Conservation (phyloP, 2,888 invertebrate species). For the Cryptops parisi region DNA sequence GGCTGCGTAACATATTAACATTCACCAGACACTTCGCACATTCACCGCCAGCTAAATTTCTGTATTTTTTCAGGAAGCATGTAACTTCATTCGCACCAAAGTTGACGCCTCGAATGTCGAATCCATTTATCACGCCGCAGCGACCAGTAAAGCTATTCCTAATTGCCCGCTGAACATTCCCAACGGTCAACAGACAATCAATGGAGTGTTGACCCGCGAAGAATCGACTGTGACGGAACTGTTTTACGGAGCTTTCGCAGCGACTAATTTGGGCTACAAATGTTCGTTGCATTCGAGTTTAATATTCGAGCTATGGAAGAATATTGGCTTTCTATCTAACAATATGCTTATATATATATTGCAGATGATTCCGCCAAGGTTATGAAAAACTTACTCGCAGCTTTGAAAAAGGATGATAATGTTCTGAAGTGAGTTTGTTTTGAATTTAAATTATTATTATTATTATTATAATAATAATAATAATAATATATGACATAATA, state of each 20-base stretch:
- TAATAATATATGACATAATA: not conserved
- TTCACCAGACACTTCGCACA: too few relatives aligned
- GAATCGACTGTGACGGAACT: constrained; percentile 52
- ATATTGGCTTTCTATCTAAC: too few relatives aligned
- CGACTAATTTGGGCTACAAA: constrained; percentile 50
- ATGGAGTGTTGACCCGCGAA: constrained; percentile 48
- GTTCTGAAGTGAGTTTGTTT: constrained; percentile 44
- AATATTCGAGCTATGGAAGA: too few relatives aligned
- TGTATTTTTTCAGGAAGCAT: constrained; percentile 24
- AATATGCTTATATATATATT: too few relatives aligned
- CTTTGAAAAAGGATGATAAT: constrained; percentile 72
- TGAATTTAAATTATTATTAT: not conserved
- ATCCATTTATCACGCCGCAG: constrained; percentile 47
- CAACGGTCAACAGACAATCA: constrained; percentile 18
- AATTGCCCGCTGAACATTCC: constrained; percentile 42
- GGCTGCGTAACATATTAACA: too few relatives aligned
- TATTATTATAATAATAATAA: too few relatives aligned
- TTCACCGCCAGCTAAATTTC: not conserved
- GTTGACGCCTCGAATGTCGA: constrained; percentile 33
- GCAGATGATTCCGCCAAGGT: not conserved
- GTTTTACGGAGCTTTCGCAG: constrained; percentile 54
- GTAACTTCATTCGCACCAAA: constrained; percentile 21
- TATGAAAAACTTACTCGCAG: constrained; percentile 29
- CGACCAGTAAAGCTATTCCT: constrained; percentile 44
- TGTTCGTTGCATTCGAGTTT: too few relatives aligned